Base-by-base conservation (phyloP, 2,888 invertebrate genomes). In the Agrotis clavis region DNA sequence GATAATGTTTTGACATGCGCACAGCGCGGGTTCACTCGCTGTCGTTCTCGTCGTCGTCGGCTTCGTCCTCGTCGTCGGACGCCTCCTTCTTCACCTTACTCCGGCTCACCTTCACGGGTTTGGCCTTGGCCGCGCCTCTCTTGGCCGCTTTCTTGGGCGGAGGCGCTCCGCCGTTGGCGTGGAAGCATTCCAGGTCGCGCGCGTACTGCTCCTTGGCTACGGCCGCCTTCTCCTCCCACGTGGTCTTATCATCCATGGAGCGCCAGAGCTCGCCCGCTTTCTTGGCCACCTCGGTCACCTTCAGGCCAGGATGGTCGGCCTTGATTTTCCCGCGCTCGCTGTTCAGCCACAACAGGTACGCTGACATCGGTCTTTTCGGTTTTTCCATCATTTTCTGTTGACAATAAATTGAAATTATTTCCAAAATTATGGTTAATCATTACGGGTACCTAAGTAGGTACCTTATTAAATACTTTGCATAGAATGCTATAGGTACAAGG, bases 241-340 rank as follows among this genome's bases (percentile, higher is more conserved):
- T 98, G 97, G 97, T 97, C 95, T 98, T 98, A 87, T 98, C 98
- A 83, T 97, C 97, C 87, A 99, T 93, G 79, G 97, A 97, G 86
- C 98, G 97, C 99, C 99, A 99, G 95, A 98, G 95, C 94, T 99
- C 98, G 50, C 99, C 99, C 50, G 98, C 99, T 89, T 98, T 98
- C 93, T 98, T 99, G n/a, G 98, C 97, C 74, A 99, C 97, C 86
- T 99, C 99, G 9, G 98, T 98, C 13, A 99, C 97, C 82, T 97
- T 97, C 77, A 98, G 97, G 63, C 98, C 98, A 14, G 99, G 99
- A 94, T 98, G 97, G 30, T 98, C 98, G 51, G 97, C 95, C 92
- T 99, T 99, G 79, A 99, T 98, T 85, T 97, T 95, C 69, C 98
- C 98, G 71, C 99, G 97, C 69, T 97, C 97, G 75, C 98, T 98